Evolutionary conservation across 2,113 vertebrate species (phyloP).

Genomic region (Pollimyrus isidori): DNA sequence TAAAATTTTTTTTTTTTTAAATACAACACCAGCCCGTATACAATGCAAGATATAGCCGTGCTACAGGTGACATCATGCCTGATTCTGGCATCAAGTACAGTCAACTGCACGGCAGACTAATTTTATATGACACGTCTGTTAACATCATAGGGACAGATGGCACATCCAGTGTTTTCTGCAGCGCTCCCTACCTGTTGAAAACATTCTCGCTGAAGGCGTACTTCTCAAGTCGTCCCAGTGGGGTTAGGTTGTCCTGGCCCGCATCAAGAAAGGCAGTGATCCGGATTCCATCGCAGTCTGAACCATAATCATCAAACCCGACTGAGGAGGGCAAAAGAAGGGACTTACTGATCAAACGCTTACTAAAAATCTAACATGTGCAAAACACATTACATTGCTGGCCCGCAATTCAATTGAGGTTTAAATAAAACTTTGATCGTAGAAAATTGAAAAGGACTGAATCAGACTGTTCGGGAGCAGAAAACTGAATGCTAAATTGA

Average conservation of each 20-base stretch:
- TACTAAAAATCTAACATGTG: neutral
- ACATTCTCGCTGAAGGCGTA: constrained; percentile 81
- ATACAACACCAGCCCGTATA: neutral
- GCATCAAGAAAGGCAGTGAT: constrained; percentile 79
- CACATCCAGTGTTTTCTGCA: neutral
- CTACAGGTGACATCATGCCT: neutral
- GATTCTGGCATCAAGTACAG: neutral
- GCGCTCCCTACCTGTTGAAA: constrained; percentile 71
- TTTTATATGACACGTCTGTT: neutral
- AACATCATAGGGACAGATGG: neutral
- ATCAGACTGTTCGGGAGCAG: neutral
- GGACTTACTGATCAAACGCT: neutral
- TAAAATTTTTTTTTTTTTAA: too few relatives aligned
- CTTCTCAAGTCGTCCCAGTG: constrained; percentile 75
- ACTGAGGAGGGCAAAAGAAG: constrained; percentile 41
- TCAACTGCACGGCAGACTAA: neutral
- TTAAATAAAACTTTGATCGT: neutral
- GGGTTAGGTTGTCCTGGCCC: constrained; percentile 75
- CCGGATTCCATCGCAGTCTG: constrained; percentile 76
- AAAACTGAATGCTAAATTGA: neutral
- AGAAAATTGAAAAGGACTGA: neutral
- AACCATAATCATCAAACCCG: constrained; percentile 84
- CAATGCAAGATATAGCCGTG: neutral
- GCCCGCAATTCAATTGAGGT: neutral
- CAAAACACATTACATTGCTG: neutral